Base-by-base conservation (phyloP, 2,888 invertebrate genomes). In the Argyresthia goedartella region DNA sequence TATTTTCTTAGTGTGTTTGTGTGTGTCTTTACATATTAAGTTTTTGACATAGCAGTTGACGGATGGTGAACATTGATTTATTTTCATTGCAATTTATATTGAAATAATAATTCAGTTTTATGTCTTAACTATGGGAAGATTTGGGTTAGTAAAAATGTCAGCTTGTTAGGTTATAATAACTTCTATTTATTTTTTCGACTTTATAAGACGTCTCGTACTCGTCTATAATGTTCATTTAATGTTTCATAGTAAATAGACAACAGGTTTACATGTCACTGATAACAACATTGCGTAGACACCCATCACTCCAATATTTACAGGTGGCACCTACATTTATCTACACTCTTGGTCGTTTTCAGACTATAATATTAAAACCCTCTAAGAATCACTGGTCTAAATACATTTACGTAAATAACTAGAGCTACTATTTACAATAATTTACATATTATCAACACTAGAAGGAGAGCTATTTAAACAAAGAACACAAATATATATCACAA, bases 341-440 rank as follows among this genome's bases (percentile, higher is more conserved):
- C 81, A 79, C 65, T 69, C 76, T 86, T 86, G 85, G 85, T 86
- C 85, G 81, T 74, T 80, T 71, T 85, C 86, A 85, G 85, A 85
- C 85, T 84, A 84, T 67, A 73, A 68, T 64, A 71, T 71, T 71
- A 73, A n/a, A n/a, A 63, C 65, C 64, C 63, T 59, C 67, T 68
- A 69, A 60, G 62, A 69, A 70, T 71, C 67, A 66, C 72, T 72
- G 66, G 49, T 61, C 58, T 62, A 36, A 36, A 36, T 36, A 36
- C 7, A 36, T 8, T 36, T 36, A 9, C 7, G 36, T 36, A 36
- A 9, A 36, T 36, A 36, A 36, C 9, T 36, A 36, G 7, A 36
- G n/a, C 9, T 53, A 57, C 60, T 59, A 63, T 68, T 60, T 66
- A 69, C 63, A 68, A 63, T 62, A 60, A 67, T 65, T 60, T 60